Percentiles rank a stretch among this genome's conserved stretches.
These are phyloP conservation scores for Oryzias celebensis DNA, from an alignment of 2,113 vertebrate genomes.

Conservation along the genomic window DNA sequence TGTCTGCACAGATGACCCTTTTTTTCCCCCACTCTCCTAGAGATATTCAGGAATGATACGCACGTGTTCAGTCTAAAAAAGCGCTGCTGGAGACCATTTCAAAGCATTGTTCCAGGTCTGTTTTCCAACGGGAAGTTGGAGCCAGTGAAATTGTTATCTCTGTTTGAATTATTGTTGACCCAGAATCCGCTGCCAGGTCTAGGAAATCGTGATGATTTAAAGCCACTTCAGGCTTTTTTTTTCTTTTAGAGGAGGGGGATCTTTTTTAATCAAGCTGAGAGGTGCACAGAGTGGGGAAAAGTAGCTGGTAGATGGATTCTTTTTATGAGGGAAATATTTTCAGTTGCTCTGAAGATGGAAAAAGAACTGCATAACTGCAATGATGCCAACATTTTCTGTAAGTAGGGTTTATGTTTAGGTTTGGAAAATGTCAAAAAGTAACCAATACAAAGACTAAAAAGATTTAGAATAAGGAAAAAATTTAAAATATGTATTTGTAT, in stretches of 20 bases:
- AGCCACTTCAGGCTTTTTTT: background rate
- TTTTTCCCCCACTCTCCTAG: conserved; percentile 10
- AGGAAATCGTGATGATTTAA: conserved; percentile 5
- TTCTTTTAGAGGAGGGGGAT: background rate
- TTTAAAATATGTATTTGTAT: no score
- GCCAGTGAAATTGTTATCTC: conserved; percentile 32
- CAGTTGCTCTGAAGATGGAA: no score
- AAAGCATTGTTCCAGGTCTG: conserved; percentile 44
- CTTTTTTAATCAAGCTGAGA: no score
- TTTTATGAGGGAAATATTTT: no score
- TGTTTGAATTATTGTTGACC: conserved; percentile 65
- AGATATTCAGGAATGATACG: conserved; percentile 64
- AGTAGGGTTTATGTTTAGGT: no score
- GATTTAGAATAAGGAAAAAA: no score
- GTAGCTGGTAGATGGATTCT: no score
- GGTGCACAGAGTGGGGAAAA: no score
- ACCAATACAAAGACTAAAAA: no score
- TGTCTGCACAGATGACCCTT: conserved; percentile 15
- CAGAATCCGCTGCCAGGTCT: conserved; percentile 44
- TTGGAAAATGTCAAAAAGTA: no score
- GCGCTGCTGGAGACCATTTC: conserved; percentile 45
- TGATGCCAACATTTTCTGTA: no score
- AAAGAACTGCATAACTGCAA: no score
- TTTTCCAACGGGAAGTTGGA: conserved; percentile 50
- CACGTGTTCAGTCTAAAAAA: conserved; percentile 18